Evolutionary conservation across 2,797 vertebrate genomes (phyloP), one percentile per base, ranked within the genome.

Genomic region (Sebastes cheni): DNA sequence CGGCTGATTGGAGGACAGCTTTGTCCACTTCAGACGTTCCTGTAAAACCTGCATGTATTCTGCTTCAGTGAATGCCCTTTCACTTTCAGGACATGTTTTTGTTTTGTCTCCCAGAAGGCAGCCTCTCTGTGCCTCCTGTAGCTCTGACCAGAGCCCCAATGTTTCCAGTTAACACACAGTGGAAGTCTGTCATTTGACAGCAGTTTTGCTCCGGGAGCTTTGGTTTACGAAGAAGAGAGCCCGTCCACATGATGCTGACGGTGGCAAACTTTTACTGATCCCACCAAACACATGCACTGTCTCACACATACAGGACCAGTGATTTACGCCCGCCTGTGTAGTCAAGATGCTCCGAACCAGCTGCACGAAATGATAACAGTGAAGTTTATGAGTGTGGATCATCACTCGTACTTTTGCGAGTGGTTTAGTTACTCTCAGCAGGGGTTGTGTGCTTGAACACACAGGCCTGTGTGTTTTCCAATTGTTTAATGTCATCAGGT

Each of bases 101-200:
- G 80, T 87, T 89, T 88, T 84, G 81, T 88, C 86, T 90, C 74
- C 80, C 74, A 67, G 68, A 82, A 72, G 72, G 79, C 68, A 70
- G 76, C 56, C 62, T 74, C 72, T 71, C 69, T 8, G 25, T 58
- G 75, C 59, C 60, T 84, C 73, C 55, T 62, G 25, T 9, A 54
- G 70, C 42, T 74, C 83, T 80, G 80, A 88, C 88, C 85, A 79
- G 67, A 80, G 72, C 73, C 79, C 82, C 29, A 42, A 88, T 92
- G 89, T 86, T 93, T 91, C 65, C 82, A 86, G 80, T 89, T 90
- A 89, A 85, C 77, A 86, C 77, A 64, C 78, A 87, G 77, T 89
- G 80, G 86, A 91, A 91, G 86, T 89, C 87, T 91, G 58, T 90
- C 82, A 93, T 93, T 93, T 88, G 64, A 77, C 71, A 82, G 78